Evolutionary conservation across 1,140 invertebrate genomes (phyloP).

Genomic region (Ruditapes philippinarum): DNA sequence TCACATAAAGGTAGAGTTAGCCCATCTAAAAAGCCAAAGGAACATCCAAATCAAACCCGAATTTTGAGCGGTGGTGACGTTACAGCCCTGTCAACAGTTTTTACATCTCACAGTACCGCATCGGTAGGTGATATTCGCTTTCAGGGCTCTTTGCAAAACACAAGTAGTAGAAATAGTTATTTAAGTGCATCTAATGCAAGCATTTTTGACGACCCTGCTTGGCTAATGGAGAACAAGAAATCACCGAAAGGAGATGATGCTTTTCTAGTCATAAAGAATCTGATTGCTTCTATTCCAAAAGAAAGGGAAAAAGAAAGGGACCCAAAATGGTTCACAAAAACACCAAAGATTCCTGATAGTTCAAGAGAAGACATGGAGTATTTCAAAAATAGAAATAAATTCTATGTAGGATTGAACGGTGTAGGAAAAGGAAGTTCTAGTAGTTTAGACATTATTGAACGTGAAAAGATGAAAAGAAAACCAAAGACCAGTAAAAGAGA

Average conservation of each 20-base stretch:
- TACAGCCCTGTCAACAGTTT: background rate
- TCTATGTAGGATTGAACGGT: conserved; percentile 14
- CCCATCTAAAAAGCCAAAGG: background rate
- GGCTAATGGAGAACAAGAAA: conserved; percentile 44
- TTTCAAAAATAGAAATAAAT: conserved; percentile 17
- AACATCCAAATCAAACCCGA: conserved; percentile 17
- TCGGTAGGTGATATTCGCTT: conserved; percentile 64
- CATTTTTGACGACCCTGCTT: conserved; percentile 55
- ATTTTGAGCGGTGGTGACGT: background rate
- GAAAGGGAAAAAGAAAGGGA: conserved; percentile 15
- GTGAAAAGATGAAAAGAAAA: conserved; percentile 28
- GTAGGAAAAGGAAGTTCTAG: background rate
- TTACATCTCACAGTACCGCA: conserved; percentile 16
- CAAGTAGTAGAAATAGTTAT: conserved; percentile 61
- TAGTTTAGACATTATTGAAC: conserved; percentile 38
- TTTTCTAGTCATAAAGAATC: conserved; percentile 26
- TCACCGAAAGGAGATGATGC: background rate
- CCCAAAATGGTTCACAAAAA: conserved; percentile 40
- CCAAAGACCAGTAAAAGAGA: background rate
- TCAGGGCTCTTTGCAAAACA: conserved; percentile 23
- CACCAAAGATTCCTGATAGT: conserved; percentile 3
- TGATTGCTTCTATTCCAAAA: conserved; percentile 15
- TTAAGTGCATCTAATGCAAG: conserved; percentile 62
- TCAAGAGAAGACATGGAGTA: conserved; percentile 50
- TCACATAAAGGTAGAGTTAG: background rate